Base-by-base conservation (phyloP, 2,888 invertebrate genomes). In the Latrodectus elegans region DNA sequence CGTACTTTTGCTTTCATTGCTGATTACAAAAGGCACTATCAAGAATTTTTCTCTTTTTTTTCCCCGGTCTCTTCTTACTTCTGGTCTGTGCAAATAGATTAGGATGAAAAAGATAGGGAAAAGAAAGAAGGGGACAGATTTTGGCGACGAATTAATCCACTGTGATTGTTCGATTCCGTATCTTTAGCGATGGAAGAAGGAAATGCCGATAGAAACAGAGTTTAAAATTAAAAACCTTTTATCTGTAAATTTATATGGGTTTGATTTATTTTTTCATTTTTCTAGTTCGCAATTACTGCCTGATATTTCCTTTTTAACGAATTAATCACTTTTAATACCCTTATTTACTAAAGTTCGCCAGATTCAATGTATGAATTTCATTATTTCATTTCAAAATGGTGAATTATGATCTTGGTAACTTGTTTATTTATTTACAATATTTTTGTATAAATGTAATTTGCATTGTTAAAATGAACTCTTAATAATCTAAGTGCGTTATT, bases 21-120 rank as follows among this genome's bases (percentile, higher is more conserved):
- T 84, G 84, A 84, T 84, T 84, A 84, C 84, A 84, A 84, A 78
- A 77, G 78, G 67, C 72, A 38, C 76, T 84, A 84, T 84, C 84
- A 78, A 71, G 77, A 60, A 17, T n/a, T 51, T 17, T 38, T 67
- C 78, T 53, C 77, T 72, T 73, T 72, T 49, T 49, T 8, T 65
- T 38, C 26, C 17, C 49, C 17, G 26, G 67, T 26, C 73, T 22
- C 17, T 64, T 22, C 17, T 64, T 22, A 26, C 64, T 75, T 60
- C 26, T 64, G 26, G 22, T 74, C 70, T 38, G 73, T 73, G 72
- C 84, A 84, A 84, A 84, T 78, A 84, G 84, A 84, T 84, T 84
- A 84, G 84, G 71, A 38, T 72, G 17, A 64, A 51, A 55, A 55
- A 22, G 26, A 22, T 52, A n/a, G 71, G 15, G 15, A 51, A 51